Conservation (phyloP, 2,113 vertebrate genomes). For the Oceanodroma tethys region DNA sequence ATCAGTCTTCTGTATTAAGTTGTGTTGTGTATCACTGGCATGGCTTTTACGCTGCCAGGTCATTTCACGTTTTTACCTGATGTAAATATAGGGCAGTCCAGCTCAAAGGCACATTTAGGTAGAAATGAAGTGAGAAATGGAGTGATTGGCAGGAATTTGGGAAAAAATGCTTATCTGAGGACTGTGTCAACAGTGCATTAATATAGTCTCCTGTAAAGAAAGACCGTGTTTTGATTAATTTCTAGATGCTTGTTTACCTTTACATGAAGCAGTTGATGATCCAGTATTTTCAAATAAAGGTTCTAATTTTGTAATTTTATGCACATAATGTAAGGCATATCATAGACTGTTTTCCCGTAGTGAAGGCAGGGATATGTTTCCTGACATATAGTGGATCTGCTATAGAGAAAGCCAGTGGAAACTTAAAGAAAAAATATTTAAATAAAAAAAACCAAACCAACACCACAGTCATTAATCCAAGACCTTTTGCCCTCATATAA, state of each 20-base stretch:
- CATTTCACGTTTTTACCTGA: not conserved
- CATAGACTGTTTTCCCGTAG: too few relatives aligned
- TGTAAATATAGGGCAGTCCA: not conserved
- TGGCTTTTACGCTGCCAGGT: not conserved
- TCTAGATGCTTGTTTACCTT: not conserved
- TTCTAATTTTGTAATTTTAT: not conserved
- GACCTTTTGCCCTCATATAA: not conserved
- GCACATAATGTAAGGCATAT: not conserved
- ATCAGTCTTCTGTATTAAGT: accelerated
- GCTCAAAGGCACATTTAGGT: not conserved
- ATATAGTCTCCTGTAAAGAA: not conserved
- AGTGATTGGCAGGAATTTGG: not conserved
- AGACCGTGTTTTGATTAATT: not conserved
- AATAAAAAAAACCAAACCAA: not conserved
- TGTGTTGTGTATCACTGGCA: not conserved
- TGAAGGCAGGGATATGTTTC: not conserved
- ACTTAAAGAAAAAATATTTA: not conserved
- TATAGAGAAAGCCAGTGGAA: not conserved
- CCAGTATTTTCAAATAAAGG: not conserved
- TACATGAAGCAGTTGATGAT: not conserved
- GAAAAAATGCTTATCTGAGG: not conserved
- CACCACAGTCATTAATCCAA: not conserved
- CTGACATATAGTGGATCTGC: not conserved
- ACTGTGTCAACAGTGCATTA: not conserved
- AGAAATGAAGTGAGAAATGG: not conserved